phyloP scores from a whole-genome alignment of 2,888 invertebrate genomes.

The Nasonovia ribisnigri region DNA sequence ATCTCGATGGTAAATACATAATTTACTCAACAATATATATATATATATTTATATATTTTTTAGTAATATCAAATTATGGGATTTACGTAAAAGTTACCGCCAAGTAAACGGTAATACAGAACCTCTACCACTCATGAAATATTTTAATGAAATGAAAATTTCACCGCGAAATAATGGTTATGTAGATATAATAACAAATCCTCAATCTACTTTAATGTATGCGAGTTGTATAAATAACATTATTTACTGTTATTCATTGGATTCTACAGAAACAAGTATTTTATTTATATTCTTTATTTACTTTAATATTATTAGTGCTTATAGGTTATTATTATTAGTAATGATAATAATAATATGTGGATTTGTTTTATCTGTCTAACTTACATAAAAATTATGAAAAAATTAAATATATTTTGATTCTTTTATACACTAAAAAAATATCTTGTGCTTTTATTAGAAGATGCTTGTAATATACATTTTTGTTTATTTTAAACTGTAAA shows the following conservation, averaged over 20 bases:
- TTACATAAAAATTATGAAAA: background rate
- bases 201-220: conserved; percentile 24
- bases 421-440: background rate
- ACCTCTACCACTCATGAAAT: conserved; percentile 11
- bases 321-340: background rate
- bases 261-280: background rate
- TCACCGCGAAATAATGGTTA: background rate
- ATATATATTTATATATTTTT: conserved; percentile 17
- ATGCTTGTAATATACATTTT: background rate
- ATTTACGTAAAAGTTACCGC: conserved; percentile 41
- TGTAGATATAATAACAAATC: conserved; percentile 34
- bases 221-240: conserved; percentile 28
- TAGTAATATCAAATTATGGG: conserved; percentile 50
- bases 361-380: background rate
- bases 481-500: background rate
- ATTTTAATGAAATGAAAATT: background rate
- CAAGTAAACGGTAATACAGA: background rate
- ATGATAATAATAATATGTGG: background rate
- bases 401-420: background rate
- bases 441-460: background rate
- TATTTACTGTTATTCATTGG: conserved; percentile 43
- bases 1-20: background rate
- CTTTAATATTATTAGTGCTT: background rate
- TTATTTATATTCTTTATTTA: background rate
- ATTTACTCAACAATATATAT: background rate